Conservation (phyloP, 2,888 invertebrate genomes). For the Ectropis crepuscularia region DNA sequence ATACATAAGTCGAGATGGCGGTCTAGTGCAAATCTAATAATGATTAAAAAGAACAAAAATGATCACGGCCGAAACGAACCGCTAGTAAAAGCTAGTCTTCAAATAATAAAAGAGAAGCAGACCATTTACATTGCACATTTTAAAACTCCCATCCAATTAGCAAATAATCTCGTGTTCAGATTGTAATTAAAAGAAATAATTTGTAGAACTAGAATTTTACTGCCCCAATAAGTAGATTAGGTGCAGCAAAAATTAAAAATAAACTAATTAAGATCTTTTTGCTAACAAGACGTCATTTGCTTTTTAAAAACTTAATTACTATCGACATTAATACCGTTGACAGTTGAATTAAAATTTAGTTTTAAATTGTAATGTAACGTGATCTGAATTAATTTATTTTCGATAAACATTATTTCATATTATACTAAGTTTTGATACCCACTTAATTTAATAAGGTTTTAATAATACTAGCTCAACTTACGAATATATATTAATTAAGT, state of each 20-base stretch:
- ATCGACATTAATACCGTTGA: neutral
- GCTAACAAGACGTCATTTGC: constrained; percentile 8
- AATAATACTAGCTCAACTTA: too few relatives aligned
- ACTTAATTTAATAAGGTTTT: too few relatives aligned
- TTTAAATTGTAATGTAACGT: too few relatives aligned
- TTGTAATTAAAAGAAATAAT: constrained; percentile 8
- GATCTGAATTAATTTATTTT: too few relatives aligned
- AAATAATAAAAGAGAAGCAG: neutral
- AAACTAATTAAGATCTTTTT: constrained; percentile 9
- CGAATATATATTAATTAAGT: too few relatives aligned
- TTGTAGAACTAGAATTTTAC: constrained; percentile 5
- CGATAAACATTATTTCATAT: too few relatives aligned
- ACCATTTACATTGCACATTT: constrained; percentile 20
- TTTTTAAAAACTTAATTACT: constrained; percentile 5
- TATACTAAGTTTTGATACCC: too few relatives aligned
- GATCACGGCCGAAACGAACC: too few relatives aligned
- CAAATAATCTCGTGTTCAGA: constrained; percentile 11
- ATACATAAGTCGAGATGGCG: too few relatives aligned
- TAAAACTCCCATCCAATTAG: constrained; percentile 12
- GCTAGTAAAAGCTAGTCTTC: neutral
- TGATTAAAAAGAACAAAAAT: too few relatives aligned
- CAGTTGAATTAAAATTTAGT: too few relatives aligned
- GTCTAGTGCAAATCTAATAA: too few relatives aligned
- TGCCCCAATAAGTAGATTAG: constrained; percentile 14
- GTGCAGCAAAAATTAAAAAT: constrained; percentile 7